Conservation (phyloP, 2,888 invertebrate species). For the Psococerastis gibbosa region DNA sequence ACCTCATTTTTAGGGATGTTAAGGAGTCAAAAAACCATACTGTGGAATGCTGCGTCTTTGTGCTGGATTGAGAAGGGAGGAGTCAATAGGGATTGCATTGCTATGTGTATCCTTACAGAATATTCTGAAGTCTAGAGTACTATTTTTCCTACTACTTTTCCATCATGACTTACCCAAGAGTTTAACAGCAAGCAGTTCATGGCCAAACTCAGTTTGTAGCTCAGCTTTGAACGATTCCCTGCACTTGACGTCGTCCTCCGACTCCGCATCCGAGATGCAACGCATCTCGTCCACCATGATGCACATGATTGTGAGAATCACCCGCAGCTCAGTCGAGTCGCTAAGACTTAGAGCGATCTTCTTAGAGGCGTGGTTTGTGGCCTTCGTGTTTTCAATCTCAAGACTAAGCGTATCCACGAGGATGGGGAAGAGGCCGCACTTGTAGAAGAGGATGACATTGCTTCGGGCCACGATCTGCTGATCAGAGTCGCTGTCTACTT, state of each 20-base stretch:
- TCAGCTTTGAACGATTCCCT: conserved; percentile 41
- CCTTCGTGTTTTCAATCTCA: conserved; percentile 69
- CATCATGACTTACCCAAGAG: conserved; percentile 27
- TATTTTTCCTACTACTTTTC: no score
- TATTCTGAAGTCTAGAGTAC: no score
- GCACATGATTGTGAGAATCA: conserved; percentile 83
- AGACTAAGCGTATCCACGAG: conserved; percentile 85
- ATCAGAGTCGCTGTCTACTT: conserved; percentile 80
- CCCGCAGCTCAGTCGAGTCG: conserved; percentile 80
- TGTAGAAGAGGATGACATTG: conserved; percentile 75
- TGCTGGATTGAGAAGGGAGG: no score
- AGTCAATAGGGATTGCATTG: no score
- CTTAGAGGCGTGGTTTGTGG: conserved; percentile 49
- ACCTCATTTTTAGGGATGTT: no score
- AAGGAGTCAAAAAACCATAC: no score
- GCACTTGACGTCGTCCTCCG: conserved; percentile 31
- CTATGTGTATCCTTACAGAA: no score
- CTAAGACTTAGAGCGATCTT: conserved; percentile 66
- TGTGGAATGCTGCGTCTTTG: no score
- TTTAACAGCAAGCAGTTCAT: conserved; percentile 73
- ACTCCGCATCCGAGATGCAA: conserved; percentile 26
- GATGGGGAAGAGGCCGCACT: conserved; percentile 73
- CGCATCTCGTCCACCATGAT: conserved; percentile 90
- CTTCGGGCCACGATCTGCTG: conserved; percentile 65
- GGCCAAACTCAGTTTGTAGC: conserved; percentile 29